Evolutionary conservation across 2,888 invertebrate genomes (phyloP).

Genomic region (Yponomeuta malinellus): DNA sequence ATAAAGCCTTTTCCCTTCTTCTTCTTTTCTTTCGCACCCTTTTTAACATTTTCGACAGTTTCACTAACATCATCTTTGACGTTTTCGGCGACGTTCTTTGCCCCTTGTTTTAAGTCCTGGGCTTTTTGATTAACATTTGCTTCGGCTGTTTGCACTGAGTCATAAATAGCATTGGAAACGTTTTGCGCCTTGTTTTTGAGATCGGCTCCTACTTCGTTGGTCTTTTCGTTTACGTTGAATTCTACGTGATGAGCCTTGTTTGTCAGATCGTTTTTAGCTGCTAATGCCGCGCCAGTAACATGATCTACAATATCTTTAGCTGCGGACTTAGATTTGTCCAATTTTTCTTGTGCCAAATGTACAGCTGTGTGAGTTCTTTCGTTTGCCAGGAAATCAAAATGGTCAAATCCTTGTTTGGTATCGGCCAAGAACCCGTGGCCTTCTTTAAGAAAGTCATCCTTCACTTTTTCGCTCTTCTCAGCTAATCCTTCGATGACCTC

Average conservation of each 20-base stretch:
- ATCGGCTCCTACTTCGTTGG: constrained; percentile 26
- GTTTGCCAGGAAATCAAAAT: constrained; percentile 33
- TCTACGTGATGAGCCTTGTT: constrained; percentile 58
- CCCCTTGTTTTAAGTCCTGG: constrained; percentile 41
- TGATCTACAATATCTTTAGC: constrained; percentile 48
- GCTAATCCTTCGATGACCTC: constrained; percentile 43
- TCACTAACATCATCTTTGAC: constrained; percentile 42
- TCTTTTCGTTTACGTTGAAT: constrained; percentile 45
- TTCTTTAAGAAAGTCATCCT: constrained; percentile 37
- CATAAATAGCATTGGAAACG: constrained; percentile 43
- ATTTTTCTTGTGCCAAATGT: constrained; percentile 38
- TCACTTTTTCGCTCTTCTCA: constrained; percentile 36
- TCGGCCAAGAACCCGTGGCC: constrained; percentile 37
- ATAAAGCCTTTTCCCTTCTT: constrained; percentile 67
- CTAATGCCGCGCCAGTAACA: constrained; percentile 44
- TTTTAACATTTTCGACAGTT: constrained; percentile 46
- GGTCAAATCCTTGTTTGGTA: constrained; percentile 37
- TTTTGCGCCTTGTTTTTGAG: constrained; percentile 48
- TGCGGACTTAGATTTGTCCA: constrained; percentile 39
- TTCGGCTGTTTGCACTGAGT: constrained; percentile 22
- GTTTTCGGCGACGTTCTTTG: constrained; percentile 41
- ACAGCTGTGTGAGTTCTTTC: constrained; percentile 40
- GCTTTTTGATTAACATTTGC: constrained; percentile 29
- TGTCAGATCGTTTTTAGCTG: constrained; percentile 45
- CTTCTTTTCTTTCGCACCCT: constrained; percentile 59